Conservation (phyloP, 1,140 invertebrate genomes). For the Rhopalosiphum padi region DNA sequence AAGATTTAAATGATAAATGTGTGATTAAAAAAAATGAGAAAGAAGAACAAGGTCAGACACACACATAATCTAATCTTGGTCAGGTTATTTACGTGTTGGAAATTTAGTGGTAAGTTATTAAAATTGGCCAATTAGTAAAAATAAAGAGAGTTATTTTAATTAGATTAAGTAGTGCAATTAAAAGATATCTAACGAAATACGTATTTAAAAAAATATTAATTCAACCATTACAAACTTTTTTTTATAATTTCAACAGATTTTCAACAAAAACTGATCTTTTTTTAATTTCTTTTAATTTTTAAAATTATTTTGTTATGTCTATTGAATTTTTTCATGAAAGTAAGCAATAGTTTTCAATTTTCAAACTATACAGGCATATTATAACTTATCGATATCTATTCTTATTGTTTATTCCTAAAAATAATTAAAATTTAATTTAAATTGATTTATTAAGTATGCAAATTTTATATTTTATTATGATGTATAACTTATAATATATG, state of each 20-base stretch:
- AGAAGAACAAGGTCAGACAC: conserved; percentile 35
- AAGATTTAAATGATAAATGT: neutral
- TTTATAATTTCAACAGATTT: neutral
- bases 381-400: too few species aligned
- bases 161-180: neutral
- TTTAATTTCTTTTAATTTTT: too few species aligned
- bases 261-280: too few species aligned
- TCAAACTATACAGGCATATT: too few species aligned
- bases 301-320: too few species aligned
- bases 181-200: neutral
- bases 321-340: too few species aligned
- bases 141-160: neutral
- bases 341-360: too few species aligned
- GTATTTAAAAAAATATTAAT: neutral
- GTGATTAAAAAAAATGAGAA: neutral
- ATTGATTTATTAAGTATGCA: too few species aligned
- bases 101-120: conserved; percentile 9
- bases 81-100: conserved; percentile 24
- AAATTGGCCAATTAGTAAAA: conserved; percentile 9
- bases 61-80: conserved; percentile 17
- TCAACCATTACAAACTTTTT: neutral
- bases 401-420: too few species aligned
- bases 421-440: too few species aligned
- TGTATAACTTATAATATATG: neutral
- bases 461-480: neutral